Conservation (phyloP, 2,797 vertebrate species). For the Diplodus puntazzo region DNA sequence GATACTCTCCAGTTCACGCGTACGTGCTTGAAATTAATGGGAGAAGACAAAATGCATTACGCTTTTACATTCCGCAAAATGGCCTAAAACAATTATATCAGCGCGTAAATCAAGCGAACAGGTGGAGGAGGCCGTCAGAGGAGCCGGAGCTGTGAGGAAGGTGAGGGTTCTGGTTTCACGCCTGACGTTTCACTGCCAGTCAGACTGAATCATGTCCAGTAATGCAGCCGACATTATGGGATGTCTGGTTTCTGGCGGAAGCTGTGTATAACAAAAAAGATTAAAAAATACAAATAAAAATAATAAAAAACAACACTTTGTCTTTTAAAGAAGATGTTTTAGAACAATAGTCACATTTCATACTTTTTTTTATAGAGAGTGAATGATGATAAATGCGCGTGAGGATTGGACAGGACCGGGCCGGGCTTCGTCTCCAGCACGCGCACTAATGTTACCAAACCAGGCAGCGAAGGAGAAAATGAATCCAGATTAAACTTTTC, state of each 20-base stretch:
- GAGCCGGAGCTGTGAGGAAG: background rate
- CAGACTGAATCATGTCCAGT: constrained; percentile 32
- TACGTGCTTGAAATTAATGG: background rate
- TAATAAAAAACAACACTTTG: too few relatives aligned
- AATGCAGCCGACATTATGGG: constrained; percentile 33
- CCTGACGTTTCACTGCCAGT: constrained; percentile 43
- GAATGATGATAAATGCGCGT: background rate
- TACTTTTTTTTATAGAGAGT: background rate
- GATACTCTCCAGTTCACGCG: background rate
- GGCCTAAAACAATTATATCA: background rate
- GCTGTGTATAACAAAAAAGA: background rate
- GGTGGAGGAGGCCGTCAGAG: constrained; percentile 16
- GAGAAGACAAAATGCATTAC: background rate
- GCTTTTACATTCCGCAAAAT: background rate
- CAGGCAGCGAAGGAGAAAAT: background rate
- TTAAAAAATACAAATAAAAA: background rate
- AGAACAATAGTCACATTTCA: background rate
- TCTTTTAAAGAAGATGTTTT: background rate
- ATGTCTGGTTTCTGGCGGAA: constrained; percentile 6
- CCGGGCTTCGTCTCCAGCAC: too few relatives aligned
- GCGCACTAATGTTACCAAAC: background rate
- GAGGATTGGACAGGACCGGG: background rate
- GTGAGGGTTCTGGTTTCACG: constrained; percentile 33
- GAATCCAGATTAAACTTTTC: background rate
- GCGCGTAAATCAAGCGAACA: constrained; percentile 24